Evolutionary conservation across 2,797 vertebrate genomes (phyloP).

Genomic region (Gallinago nigripennis): DNA sequence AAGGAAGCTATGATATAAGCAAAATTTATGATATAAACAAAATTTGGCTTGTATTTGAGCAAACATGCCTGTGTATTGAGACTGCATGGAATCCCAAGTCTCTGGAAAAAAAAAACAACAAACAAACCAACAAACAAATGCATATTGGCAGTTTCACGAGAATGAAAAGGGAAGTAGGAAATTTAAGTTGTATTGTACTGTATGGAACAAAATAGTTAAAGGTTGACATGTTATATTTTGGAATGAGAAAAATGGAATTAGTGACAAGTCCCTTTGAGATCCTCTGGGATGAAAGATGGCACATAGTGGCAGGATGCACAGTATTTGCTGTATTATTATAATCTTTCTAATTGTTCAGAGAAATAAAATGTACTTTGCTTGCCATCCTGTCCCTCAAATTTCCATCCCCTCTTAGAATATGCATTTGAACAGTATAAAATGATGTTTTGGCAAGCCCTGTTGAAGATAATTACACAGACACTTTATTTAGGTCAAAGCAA

Average conservation of each 20-base stretch:
- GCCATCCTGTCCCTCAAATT: conserved; percentile 34
- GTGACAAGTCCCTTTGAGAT: conserved; percentile 63
- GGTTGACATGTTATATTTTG: conserved; percentile 58
- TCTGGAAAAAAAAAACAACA: neutral
- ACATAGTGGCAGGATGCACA: conserved; percentile 59
- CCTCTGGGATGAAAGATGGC: conserved; percentile 66
- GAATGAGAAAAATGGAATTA: conserved; percentile 66
- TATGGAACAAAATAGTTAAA: conserved; percentile 62
- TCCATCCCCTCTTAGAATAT: conserved; percentile 54
- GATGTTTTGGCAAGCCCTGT: conserved; percentile 60
- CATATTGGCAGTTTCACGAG: neutral
- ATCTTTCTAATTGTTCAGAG: conserved; percentile 32
- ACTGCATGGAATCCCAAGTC: neutral
- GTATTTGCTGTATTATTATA: conserved; percentile 64
- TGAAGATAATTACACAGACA: conserved; percentile 53
- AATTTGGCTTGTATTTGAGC: neutral
- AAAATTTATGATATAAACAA: neutral
- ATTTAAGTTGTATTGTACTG: neutral
- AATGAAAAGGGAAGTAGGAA: neutral
- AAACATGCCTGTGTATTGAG: neutral
- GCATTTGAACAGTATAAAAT: conserved; percentile 69
- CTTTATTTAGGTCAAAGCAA: conserved; percentile 64
- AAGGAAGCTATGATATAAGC: neutral
- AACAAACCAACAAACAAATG: neutral
- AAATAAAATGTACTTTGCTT: conserved; percentile 50